A percentile compares a stretch with the other conserved stretches of the same genome.
phyloP scores from a whole-genome alignment of 2,113 vertebrate species.

The Stigmatopora nigra region DNA sequence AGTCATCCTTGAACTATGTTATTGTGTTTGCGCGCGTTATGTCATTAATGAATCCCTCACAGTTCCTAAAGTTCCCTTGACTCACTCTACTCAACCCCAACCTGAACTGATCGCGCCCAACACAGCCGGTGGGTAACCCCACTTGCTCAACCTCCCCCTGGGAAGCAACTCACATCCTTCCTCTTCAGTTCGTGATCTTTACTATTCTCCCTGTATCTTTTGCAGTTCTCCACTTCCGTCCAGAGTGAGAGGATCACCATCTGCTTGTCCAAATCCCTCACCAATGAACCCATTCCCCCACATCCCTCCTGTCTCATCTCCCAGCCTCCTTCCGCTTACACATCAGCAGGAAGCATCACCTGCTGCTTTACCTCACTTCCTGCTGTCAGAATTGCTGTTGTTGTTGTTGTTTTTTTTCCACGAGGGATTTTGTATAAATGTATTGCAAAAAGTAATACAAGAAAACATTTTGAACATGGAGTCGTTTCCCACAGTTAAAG shows the following conservation, averaged over 20 bases:
- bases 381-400: slow-evolving; percentile 19
- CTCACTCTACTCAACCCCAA: slow-evolving; percentile 5
- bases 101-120: slow-evolving; percentile 23
- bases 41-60: slow-evolving; percentile 14
- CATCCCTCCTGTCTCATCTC: slow-evolving; percentile 2
- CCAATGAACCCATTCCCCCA: not conserved
- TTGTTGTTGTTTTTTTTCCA: not conserved
- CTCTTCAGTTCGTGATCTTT: slow-evolving; percentile 43
- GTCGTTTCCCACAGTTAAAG: slow-evolving; percentile 30
- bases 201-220: slow-evolving; percentile 48
- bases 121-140: slow-evolving; percentile 52
- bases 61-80: slow-evolving; percentile 21
- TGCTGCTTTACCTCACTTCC: slow-evolving; percentile 59
- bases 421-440: not conserved
- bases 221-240: slow-evolving; percentile 44
- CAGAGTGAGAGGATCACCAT: slow-evolving; percentile 48
- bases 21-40: not conserved
- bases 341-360: slow-evolving; percentile 52
- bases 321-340: slow-evolving; percentile 34
- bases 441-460: not conserved
- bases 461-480: slow-evolving; percentile 7
- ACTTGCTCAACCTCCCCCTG: slow-evolving; percentile 50
- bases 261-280: slow-evolving; percentile 47
- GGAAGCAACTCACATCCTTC: slow-evolving; percentile 56
- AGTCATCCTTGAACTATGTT: not conserved